These are phyloP conservation scores for Hipparchia sbordonii DNA, from an alignment of 2,888 invertebrate genomes.

Conservation along the genomic window DNA sequence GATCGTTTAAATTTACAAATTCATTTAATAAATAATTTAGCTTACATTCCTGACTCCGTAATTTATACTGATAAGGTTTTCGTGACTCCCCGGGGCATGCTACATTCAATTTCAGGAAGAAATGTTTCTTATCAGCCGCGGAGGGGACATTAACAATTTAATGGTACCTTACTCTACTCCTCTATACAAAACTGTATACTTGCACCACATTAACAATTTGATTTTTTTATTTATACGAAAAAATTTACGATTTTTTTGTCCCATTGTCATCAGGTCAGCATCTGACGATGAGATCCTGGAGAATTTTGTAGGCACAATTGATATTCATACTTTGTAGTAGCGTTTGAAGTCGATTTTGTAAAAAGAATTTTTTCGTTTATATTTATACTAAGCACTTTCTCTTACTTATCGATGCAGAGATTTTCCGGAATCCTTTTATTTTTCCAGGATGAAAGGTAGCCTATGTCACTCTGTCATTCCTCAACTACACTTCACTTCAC, in stretches of 20 bases:
- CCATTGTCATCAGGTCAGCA: too few relatives aligned
- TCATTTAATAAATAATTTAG: constrained; percentile 58
- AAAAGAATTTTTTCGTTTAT: too few relatives aligned
- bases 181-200: constrained; percentile 20
- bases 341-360: too few relatives aligned
- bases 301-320: too few relatives aligned
- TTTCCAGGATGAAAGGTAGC: too few relatives aligned
- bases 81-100: constrained; percentile 46
- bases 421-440: too few relatives aligned
- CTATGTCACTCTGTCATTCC: too few relatives aligned
- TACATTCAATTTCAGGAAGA: constrained; percentile 54
- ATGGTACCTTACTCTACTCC: constrained; percentile 21
- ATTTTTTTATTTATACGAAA: neutral
- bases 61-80: constrained; percentile 57
- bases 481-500: too few relatives aligned
- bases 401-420: too few relatives aligned
- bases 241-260: neutral
- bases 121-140: constrained; percentile 53
- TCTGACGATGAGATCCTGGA: too few relatives aligned
- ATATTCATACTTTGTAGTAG: too few relatives aligned
- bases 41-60: constrained; percentile 57
- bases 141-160: constrained; percentile 27
- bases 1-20: constrained; percentile 44
- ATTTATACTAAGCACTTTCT: too few relatives aligned
- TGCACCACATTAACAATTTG: constrained; percentile 3